Evolutionary conservation across 2,113 vertebrate species (phyloP), one percentile per base, ranked within the genome.

Genomic region (Varanus komodoensis): DNA sequence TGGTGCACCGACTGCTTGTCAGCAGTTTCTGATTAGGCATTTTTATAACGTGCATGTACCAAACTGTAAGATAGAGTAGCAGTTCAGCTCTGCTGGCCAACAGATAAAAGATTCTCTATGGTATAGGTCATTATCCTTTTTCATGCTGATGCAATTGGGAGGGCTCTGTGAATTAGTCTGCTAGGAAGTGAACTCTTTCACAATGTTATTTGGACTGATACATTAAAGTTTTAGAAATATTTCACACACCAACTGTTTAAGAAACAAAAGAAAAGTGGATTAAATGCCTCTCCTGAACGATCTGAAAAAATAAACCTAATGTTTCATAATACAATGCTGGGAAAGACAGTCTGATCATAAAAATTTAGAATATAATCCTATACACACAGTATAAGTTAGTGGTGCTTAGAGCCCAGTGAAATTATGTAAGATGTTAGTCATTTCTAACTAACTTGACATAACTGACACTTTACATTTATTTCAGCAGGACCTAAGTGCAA

Each of bases 21-120:
- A 19, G 8, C 48, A 77, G 48, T 85, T 85, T 29, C 82, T 71
- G 89, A 78, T 90, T 79, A 85, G 82, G 34, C 25, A 71, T 85
- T 85, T 78, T 68, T 50, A n/a, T 74, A 27, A n/a, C 21, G 8
- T 57, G 73, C 19, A 2, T 78, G 25, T 19, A 38, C 34, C 50
- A 50, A 6, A 48, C 57, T 67, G 68, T 73, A 29, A 90, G 84
- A 90, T 86, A 86, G 44, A 8, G n/a, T 38, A 23, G 64, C 32
- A 34, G 5, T 4, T 8, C 25, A 80, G 6, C 69, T 32, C 67
- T 87, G 67, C 8, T 52, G 29, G 8, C 27, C n/a, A 50, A 69
- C 34, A 81, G 77, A 74, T 90, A 86, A 87, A 57, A 67, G 25
- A 87, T 87, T 61, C 11, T 77, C 3, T 44, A 44, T 61, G 38